Percentiles rank a stretch among this genome's conserved stretches.
These are phyloP conservation scores for Eulithis prunata DNA, from an alignment of 2,888 invertebrate genomes.

Conservation along the genomic window DNA sequence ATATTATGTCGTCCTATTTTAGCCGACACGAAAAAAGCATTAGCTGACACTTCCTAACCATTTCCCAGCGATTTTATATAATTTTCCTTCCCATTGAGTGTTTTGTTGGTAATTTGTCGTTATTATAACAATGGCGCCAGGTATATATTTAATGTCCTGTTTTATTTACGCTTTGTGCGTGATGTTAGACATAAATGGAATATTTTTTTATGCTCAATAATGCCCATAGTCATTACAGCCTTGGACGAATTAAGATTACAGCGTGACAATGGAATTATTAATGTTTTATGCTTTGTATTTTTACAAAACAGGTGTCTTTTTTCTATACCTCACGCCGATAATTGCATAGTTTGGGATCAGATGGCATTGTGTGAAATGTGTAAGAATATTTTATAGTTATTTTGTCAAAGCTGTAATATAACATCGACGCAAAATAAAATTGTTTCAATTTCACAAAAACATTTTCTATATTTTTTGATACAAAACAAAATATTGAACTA, in stretches of 20 bases:
- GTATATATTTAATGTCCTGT: slow-evolving; percentile 10
- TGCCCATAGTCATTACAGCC: no score
- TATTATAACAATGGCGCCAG: slow-evolving; percentile 26
- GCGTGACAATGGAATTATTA: no score
- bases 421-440: background rate
- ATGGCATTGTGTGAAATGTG: no score
- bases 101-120: slow-evolving; percentile 23
- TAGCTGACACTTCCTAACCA: slow-evolving; percentile 19
- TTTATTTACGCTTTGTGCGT: slow-evolving; percentile 14
- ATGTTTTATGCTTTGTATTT: no score
- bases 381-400: no score
- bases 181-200: slow-evolving; percentile 6
- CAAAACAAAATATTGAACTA: slow-evolving; percentile 18
- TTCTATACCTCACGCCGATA: no score
- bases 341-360: no score
- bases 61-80: slow-evolving; percentile 31
- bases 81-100: slow-evolving; percentile 27
- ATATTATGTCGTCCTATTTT: slow-evolving; percentile 13
- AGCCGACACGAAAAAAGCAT: slow-evolving; percentile 25
- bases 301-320: no score
- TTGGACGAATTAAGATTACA: no score
- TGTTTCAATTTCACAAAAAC: background rate
- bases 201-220: background rate
- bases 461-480: background rate
- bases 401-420: no score